These are phyloP conservation scores for Leguminivora glycinivorella DNA, from an alignment of 1,140 invertebrate species.

Conservation along the genomic window DNA sequence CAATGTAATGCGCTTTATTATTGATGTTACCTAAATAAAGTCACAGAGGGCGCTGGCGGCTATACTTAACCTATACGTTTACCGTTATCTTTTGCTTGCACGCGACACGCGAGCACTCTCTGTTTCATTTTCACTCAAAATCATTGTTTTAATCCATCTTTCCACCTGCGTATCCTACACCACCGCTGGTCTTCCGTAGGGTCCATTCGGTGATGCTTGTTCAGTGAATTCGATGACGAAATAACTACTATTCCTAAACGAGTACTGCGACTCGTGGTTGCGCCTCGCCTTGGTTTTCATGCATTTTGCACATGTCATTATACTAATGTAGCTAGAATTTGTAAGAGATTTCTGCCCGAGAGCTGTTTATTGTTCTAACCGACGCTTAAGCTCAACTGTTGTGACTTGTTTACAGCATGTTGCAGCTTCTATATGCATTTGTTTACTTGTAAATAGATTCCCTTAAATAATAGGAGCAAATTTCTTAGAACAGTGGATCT, in stretches of 20 bases:
- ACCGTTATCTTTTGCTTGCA: no score
- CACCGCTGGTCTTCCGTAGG: no score
- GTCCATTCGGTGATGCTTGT: no score
- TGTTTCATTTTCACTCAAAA: no score
- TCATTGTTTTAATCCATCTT: no score
- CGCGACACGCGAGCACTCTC: no score
- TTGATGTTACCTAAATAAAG: no score
- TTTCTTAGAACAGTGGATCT: not conserved
- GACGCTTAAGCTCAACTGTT: conserved; percentile 23
- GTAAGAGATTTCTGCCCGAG: conserved; percentile 18
- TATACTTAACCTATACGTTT: no score
- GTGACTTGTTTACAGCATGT: conserved; percentile 3
- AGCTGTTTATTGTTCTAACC: conserved; percentile 22
- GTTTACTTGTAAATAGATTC: not conserved
- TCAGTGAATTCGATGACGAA: no score
- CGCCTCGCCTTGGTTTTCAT: conserved; percentile 19
- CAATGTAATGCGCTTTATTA: no score
- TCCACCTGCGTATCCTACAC: no score
- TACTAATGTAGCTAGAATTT: conserved; percentile 27
- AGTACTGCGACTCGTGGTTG: not conserved
- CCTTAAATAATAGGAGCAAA: not conserved
- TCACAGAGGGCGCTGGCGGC: no score
- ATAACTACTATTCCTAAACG: conserved; percentile 1
- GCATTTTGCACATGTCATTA: conserved; percentile 28
- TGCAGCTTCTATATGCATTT: not conserved